Conservation (phyloP, 2,797 vertebrate species). For the Nyctibius grandis region DNA sequence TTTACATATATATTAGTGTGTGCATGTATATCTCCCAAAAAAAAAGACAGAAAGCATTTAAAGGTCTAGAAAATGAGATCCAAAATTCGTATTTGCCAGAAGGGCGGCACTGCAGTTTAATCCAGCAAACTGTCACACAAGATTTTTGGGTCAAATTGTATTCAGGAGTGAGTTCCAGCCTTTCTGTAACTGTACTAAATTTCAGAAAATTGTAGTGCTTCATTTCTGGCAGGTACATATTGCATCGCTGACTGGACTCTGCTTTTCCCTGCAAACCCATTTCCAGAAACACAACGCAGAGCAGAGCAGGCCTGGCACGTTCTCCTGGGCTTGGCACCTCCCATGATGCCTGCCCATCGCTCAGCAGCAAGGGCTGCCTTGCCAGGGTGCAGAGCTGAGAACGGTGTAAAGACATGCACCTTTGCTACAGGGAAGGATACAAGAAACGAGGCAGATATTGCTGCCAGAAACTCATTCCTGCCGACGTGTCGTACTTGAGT, state of each 20-base stretch:
- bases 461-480: not conserved
- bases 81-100: not conserved
- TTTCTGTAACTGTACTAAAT: not conserved
- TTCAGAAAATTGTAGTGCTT: not conserved
- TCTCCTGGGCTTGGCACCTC: not conserved
- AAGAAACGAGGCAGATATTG: not conserved
- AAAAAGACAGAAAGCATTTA: not conserved
- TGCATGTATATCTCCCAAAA: rapidly evolving
- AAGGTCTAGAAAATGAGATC: not conserved
- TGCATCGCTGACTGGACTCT: not conserved
- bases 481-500: not conserved
- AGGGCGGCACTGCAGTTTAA: not conserved
- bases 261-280: not conserved
- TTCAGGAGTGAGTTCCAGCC: not conserved
- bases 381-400: not conserved
- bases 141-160: not conserved
- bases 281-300: not conserved
- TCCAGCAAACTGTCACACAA: not conserved
- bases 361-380: not conserved
- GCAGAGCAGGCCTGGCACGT: not conserved
- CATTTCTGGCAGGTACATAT: not conserved
- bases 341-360: rapidly evolving
- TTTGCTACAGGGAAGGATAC: not conserved
- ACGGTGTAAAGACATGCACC: rapidly evolving
- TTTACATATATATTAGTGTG: not conserved